phyloP scores from a whole-genome alignment of 1,140 invertebrate species.

The Saxidomus purpurata region DNA sequence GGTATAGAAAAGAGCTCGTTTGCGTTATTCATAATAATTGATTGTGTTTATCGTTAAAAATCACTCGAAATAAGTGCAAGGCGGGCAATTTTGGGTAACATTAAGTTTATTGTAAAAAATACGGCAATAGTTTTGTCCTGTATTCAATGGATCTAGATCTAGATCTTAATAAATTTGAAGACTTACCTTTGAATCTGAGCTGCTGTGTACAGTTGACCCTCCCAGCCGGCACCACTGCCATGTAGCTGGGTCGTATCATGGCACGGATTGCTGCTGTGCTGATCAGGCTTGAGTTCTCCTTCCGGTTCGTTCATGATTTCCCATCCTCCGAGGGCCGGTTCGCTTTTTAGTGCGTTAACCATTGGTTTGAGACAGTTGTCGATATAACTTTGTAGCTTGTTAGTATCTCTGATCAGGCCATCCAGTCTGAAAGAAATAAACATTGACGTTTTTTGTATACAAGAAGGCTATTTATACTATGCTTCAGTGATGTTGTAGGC shows the following conservation, averaged over 20 bases:
- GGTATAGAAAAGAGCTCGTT: too few relatives aligned
- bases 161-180: too few relatives aligned
- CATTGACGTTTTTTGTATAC: too few relatives aligned
- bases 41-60: too few relatives aligned
- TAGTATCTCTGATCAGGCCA: constrained; percentile 83
- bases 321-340: constrained; percentile 85
- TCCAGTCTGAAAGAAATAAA: constrained; percentile 65
- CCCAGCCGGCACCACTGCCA: constrained; percentile 84
- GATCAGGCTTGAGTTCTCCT: constrained; percentile 82
- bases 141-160: too few relatives aligned
- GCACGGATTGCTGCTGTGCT: constrained; percentile 81
- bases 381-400: constrained; percentile 86
- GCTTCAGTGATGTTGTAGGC: too few relatives aligned
- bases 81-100: too few relatives aligned
- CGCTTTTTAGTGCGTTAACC: constrained; percentile 82
- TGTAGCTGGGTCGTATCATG: constrained; percentile 82
- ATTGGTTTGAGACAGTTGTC: constrained; percentile 83
- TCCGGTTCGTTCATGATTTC: constrained; percentile 87
- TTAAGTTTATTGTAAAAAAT: too few relatives aligned
- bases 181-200: constrained; percentile 74
- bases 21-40: too few relatives aligned
- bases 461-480: too few relatives aligned
- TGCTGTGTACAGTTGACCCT: constrained; percentile 76
- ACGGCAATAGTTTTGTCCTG: too few relatives aligned
- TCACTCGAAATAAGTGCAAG: too few relatives aligned